Percentiles rank a stretch among this genome's conserved stretches.
These are phyloP conservation scores for Castor canadensis DNA, from an alignment of 2,113 vertebrate species.

Conservation along the genomic window DNA sequence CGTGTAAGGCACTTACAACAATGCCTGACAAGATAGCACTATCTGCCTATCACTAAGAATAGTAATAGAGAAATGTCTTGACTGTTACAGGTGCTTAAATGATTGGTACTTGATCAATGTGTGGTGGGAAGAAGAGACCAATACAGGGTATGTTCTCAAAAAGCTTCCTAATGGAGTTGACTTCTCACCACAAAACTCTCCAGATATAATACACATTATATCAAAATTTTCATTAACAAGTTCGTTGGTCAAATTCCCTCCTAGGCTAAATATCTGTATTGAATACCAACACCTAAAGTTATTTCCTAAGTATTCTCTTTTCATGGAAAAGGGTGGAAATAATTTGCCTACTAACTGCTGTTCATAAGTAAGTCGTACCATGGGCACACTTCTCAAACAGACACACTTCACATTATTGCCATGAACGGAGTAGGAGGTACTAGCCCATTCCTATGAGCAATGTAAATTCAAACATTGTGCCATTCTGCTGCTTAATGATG, in stretches of 20 bases:
- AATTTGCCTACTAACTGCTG: not conserved
- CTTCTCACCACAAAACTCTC: not conserved
- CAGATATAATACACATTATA: not conserved
- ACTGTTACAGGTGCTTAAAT: not conserved
- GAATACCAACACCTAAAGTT: not conserved
- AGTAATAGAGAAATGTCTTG: not conserved
- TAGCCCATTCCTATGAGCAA: not conserved
- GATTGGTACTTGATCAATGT: not conserved
- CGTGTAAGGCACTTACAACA: not conserved
- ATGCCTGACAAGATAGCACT: too few species aligned
- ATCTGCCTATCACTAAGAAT: not conserved
- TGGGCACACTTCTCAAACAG: not conserved
- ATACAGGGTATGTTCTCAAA: not conserved
- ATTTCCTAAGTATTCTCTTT: not conserved
- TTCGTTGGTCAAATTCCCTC: not conserved
- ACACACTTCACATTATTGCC: not conserved
- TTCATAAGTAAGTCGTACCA: not conserved
- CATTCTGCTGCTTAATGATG: not conserved
- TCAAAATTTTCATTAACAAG: not conserved
- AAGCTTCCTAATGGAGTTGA: not conserved
- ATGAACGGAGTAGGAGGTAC: not conserved
- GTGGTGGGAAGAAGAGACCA: not conserved
- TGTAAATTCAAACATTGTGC: not conserved
- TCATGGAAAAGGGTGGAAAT: not conserved
- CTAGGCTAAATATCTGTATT: not conserved